A percentile compares a stretch with the other conserved stretches of the same genome.
phyloP scores from a whole-genome alignment of 92 coral and sea anemone species.

The Muricea muricata region DNA sequence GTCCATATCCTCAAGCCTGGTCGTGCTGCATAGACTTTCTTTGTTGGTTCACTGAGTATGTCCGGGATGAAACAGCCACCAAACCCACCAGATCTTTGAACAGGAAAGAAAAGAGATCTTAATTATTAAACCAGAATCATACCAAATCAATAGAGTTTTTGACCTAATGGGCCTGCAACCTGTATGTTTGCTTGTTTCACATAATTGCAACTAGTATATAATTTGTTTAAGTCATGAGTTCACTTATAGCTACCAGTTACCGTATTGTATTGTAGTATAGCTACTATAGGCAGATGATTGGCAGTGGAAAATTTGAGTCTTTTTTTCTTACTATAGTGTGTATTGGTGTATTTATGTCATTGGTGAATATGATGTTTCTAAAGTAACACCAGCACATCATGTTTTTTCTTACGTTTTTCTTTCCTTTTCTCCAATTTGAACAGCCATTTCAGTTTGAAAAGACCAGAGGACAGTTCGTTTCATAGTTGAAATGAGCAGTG shows the following conservation, averaged over 20 bases:
- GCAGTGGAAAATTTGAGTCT: too few species aligned
- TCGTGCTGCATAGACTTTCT: conserved; percentile 53
- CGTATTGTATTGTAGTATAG: too few species aligned
- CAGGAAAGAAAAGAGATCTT: background rate
- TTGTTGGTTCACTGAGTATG: conserved; percentile 34
- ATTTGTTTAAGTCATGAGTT: too few species aligned
- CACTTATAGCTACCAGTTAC: too few species aligned
- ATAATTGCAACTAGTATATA: too few species aligned
- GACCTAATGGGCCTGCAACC: too few species aligned
- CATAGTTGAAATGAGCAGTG: conserved; percentile 80
- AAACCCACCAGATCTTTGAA: conserved; percentile 40
- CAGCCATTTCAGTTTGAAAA: conserved; percentile 61
- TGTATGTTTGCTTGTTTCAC: too few species aligned
- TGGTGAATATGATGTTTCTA: too few species aligned
- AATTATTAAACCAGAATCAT: background rate
- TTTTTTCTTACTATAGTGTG: too few species aligned
- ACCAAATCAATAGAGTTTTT: too few species aligned
- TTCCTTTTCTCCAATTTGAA: conserved; percentile 95
- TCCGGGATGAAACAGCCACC: conserved; percentile 50
- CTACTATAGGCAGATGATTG: too few species aligned
- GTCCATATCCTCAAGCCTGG: conserved; percentile 93
- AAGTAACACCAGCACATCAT: background rate
- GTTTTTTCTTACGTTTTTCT: conserved; percentile 74
- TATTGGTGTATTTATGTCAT: too few species aligned
- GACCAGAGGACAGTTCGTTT: conserved; percentile 83